Conservation (phyloP, 2,888 invertebrate species). For the Hydrotaea cyrtoneurina region DNA sequence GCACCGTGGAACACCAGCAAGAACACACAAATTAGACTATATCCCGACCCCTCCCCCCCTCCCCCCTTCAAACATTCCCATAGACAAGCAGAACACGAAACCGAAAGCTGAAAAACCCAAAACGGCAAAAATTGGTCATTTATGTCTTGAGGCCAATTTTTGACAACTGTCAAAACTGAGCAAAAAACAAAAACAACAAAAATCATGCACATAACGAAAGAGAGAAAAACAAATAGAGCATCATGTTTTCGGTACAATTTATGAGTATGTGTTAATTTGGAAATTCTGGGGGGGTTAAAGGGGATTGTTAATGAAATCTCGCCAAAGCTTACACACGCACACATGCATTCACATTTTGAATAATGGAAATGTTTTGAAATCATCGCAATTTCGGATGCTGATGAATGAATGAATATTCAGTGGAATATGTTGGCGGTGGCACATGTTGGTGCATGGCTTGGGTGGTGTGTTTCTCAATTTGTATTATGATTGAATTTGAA, state of each 20-base stretch:
- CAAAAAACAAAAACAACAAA: constrained; percentile 44
- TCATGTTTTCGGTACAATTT: constrained; percentile 19
- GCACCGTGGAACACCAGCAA: too few relatives aligned
- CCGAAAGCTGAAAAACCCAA: neutral
- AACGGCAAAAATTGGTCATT: constrained; percentile 57
- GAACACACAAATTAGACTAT: constrained; percentile 14
- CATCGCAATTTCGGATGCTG: constrained; percentile 59
- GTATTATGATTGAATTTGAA: constrained; percentile 57
- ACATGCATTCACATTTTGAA: neutral
- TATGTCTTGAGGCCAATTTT: constrained; percentile 63
- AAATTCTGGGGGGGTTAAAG: constrained; percentile 45
- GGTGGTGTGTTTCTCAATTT: constrained; percentile 38
- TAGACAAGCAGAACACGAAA: constrained; percentile 21
- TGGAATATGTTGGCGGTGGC: constrained; percentile 6
- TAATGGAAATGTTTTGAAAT: constrained; percentile 53
- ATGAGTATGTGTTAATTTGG: constrained; percentile 49
- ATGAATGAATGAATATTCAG: constrained; percentile 53
- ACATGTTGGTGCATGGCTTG: neutral
- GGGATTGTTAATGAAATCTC: constrained; percentile 59
- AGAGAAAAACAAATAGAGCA: constrained; percentile 16
- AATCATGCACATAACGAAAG: neutral
- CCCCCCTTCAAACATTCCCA: neutral
- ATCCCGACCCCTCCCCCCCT: neutral
- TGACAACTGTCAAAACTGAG: constrained; percentile 75
- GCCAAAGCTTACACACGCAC: constrained; percentile 5